Base-by-base conservation (phyloP, 2,888 invertebrate species). In the Leucophora obtusa region DNA sequence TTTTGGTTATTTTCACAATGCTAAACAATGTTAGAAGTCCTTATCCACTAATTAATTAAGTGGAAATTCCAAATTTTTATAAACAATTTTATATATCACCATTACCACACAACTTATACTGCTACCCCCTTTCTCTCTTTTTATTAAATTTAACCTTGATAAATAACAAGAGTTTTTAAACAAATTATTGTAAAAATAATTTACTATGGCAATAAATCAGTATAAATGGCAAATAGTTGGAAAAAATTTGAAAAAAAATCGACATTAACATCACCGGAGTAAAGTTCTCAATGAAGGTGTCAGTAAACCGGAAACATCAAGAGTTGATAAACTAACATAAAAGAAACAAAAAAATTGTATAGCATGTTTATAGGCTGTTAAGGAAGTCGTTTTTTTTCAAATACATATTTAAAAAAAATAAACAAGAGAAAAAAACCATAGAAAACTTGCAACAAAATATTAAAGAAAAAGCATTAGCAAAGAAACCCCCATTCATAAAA, bases 291-390 rank as follows among this genome's bases (percentile, higher is more conserved):
- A 73, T 73, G 59, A 77, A 81, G 81, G 81, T 81, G 81, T 77
- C 77, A 81, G 81, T 77, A 70, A 73, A 77, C 71, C 77, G 77
- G 77, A 81, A 77, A 73, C 81, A 70, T 65, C 81, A 77, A 14
- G 59, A 81, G 77, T 77, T 81, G 81, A 81, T 81, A 81, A 81
- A 77, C 73, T 81, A 69, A 50, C 73, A 79, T 51, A 77, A 8
- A 47, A 10, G 56, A n/a, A 68, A 74, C 24, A 60, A 21, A 33
- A 65, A 75, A 59, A n/a, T 54, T 65, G 15, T 50, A 73, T 81
- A 77, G 81, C 81, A 81, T 81, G 81, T 63, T 77, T 77, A 21
- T 69, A 73, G 81, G 81, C 77, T 77, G 69, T 81, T 81, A 81
- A 56, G 80, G 68, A 73, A 79, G 47, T 63, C 58, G 43, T 53